Conservation (phyloP, 2,113 vertebrate species). For the Crocuta crocuta region DNA sequence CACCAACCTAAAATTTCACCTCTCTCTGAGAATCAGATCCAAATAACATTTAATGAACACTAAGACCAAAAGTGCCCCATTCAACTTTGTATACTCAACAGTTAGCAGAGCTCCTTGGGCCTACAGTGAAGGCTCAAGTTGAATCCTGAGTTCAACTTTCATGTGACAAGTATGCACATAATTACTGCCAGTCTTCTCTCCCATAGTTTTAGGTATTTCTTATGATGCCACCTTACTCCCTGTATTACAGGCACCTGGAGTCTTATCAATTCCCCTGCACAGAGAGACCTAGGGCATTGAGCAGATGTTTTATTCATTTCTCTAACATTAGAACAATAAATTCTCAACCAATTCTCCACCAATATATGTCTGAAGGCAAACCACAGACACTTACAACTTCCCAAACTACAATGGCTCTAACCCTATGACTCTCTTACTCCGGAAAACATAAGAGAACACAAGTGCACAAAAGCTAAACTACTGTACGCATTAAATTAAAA, state of each 20-base stretch:
- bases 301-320: neutral
- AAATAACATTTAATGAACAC: slow-evolving; percentile 14
- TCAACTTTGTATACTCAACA: neutral
- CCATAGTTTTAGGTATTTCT: neutral
- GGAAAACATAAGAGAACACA: slow-evolving; percentile 2
- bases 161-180: neutral
- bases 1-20: neutral
- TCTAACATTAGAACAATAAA: neutral
- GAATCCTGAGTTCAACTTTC: slow-evolving; percentile 11
- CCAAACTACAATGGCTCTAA: neutral
- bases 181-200: neutral
- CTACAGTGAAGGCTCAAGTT: neutral
- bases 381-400: neutral
- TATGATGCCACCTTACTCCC: neutral
- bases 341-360: slow-evolving; percentile 33
- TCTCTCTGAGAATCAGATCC: neutral
- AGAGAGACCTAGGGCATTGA: neutral
- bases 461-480: neutral
- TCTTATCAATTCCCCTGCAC: neutral
- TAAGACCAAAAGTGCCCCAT: neutral
- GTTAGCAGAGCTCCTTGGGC: neutral
- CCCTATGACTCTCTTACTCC: neutral
- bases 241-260: neutral
- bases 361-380: neutral
- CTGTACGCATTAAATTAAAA: neutral